Evolutionary conservation across 2,113 vertebrate species (phyloP), one percentile per base, ranked within the genome.

Genomic region (Coptodon rendalli): DNA sequence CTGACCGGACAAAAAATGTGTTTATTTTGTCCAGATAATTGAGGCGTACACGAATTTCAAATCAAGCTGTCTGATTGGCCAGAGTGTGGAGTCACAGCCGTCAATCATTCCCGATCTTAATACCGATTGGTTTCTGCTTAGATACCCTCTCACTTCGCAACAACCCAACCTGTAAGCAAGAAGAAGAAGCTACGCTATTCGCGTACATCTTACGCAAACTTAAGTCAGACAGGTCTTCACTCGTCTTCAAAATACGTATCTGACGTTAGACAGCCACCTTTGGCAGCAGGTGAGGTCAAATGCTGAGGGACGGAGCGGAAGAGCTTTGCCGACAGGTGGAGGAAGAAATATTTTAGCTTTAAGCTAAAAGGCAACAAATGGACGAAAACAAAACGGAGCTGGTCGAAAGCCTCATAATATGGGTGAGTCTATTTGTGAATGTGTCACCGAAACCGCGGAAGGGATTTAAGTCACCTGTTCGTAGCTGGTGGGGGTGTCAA

Each of bases 381-480:
- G 97, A 96, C 80, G 86, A 94, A 3, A 93, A 91, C 85, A 96
- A 96, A 86, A 92, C 95, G 56, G 92, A 85, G 6, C 92, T 97
- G 73, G 96, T 96, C 61, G 96, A 97, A 16, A 97, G 97, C 92
- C 96, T 97, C 22, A 90, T 96, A 34, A 90, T 97, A 83, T 97
- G 97, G 97, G 97, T 97, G 92, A 97, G 97, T 95, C 79, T 40
- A 52, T 13, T 34, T 76, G 43, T 12, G 27, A 85, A 57, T 38
- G 81, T 61, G 17, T 86, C 63, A 34, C 9, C 9, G 45, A 84
- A 54, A 24, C 36, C 27, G 9, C 5, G 13, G 27, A 16, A 6
- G 63, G 5, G 59, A 24, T 66, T 80, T 84, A 22, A 40, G 80
- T 86, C 89, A 96, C 95, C 96, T 96, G 95, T 82, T 52, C 22